A percentile compares a stretch with the other conserved stretches of the same genome.
Conservation (phyloP, 2,797 vertebrate species). For the Tympanoctomys barrerae region DNA sequence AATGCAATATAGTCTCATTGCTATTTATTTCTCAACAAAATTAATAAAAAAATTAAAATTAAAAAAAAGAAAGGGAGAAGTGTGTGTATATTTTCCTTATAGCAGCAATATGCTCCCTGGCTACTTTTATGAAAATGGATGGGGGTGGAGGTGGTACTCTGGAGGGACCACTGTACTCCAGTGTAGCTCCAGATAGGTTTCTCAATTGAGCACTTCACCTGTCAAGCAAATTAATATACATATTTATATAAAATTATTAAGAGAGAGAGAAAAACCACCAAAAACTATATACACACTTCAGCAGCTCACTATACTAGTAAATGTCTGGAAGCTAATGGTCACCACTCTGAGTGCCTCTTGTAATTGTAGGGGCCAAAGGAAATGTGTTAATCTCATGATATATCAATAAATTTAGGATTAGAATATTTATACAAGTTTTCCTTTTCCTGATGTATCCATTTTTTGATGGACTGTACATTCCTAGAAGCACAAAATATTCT, state of each 20-base stretch:
- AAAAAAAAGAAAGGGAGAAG: background rate
- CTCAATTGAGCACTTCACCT: background rate
- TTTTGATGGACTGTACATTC: background rate
- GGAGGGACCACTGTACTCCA: background rate
- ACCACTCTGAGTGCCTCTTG: background rate
- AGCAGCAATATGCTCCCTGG: background rate
- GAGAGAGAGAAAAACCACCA: background rate
- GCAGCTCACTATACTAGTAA: background rate
- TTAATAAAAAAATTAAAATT: too few species aligned
- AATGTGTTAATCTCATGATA: background rate
- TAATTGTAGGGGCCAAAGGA: background rate
- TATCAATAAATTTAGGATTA: background rate
- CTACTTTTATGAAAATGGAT: background rate
- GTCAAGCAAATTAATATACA: constrained; percentile 8
- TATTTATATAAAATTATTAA: background rate
- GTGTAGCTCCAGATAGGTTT: background rate
- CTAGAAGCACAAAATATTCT: background rate
- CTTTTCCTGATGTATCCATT: background rate
- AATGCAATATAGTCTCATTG: too few species aligned
- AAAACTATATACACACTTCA: background rate
- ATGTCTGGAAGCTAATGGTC: background rate
- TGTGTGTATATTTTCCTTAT: too few species aligned
- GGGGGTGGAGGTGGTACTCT: background rate
- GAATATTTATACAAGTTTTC: background rate
- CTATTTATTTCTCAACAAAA: too few species aligned